These are phyloP conservation scores for Pelvicachromis taeniatus DNA, from an alignment of 2,113 vertebrate species.

Conservation along the genomic window DNA sequence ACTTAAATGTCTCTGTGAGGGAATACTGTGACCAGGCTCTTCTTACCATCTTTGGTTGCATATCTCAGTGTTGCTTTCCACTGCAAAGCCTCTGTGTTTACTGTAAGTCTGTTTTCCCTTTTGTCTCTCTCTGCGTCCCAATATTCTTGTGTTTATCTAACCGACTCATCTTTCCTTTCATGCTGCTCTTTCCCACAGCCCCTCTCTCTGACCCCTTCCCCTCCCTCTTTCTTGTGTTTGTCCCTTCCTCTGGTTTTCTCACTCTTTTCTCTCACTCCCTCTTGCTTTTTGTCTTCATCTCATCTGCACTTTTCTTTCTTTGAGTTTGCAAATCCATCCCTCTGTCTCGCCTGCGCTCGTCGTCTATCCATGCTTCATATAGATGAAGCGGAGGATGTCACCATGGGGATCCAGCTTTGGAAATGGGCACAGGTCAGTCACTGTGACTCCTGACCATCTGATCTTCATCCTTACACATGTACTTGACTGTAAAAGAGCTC, in stretches of 20 bases:
- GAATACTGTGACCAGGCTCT: not conserved
- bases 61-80: not conserved
- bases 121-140: conserved; percentile 5
- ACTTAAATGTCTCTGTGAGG: not conserved
- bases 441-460: conserved; percentile 19
- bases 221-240: conserved; percentile 7
- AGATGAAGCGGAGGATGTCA: conserved; percentile 65
- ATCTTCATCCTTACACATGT: not conserved
- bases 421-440: conserved; percentile 63
- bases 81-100: conserved; percentile 23
- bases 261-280: not conserved
- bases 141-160: conserved; percentile 59
- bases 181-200: conserved; percentile 61
- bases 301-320: not conserved
- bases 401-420: conserved; percentile 46
- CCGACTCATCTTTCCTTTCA: conserved; percentile 38
- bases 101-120: conserved; percentile 27
- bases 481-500: not conserved
- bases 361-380: conserved; percentile 15
- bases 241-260: not conserved
- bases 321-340: not conserved
- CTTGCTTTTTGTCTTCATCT: not conserved
- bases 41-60: conserved; percentile 1
- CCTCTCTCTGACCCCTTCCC: conserved; percentile 24
- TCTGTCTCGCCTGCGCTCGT: not conserved